These are phyloP conservation scores for Danio kyathit DNA, from an alignment of 2,797 vertebrate genomes.

Conservation along the genomic window DNA sequence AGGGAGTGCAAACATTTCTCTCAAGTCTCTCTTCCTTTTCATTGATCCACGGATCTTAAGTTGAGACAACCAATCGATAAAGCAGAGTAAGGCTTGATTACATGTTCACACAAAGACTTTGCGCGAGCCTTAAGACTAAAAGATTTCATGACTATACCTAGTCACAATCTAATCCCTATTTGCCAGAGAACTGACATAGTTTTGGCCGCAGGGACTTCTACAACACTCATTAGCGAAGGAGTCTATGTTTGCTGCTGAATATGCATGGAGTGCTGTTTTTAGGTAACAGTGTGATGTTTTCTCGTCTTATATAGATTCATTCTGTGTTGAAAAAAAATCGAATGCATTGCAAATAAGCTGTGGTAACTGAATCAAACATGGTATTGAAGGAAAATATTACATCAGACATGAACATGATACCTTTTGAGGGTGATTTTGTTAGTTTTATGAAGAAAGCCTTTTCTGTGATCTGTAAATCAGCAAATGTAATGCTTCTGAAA, in stretches of 20 bases:
- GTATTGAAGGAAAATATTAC: conserved; percentile 5
- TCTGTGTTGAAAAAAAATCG: background rate
- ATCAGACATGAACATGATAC: background rate
- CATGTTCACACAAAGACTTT: conserved; percentile 22
- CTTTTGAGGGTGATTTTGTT: background rate
- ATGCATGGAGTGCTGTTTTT: conserved; percentile 35
- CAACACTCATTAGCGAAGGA: conserved; percentile 41
- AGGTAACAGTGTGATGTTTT: conserved; percentile 22
- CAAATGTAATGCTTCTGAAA: background rate
- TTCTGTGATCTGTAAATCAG: background rate
- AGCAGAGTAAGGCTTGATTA: conserved; percentile 36
- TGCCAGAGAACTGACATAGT: conserved; percentile 13
- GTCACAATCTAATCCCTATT: background rate
- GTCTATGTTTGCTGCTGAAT: conserved; percentile 31
- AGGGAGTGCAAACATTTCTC: conserved; percentile 16
- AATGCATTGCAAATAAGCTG: conserved; percentile 10
- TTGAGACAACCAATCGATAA: conserved; percentile 40
- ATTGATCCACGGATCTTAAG: conserved; percentile 45
- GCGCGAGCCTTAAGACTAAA: background rate
- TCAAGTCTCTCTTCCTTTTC: background rate
- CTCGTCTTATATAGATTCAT: conserved; percentile 7
- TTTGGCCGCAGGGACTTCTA: conserved; percentile 23
- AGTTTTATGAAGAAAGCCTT: background rate
- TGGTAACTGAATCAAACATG: background rate
- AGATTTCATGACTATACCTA: background rate